Base-by-base conservation (phyloP, 2,113 vertebrate species). In the Pedetes capensis region DNA sequence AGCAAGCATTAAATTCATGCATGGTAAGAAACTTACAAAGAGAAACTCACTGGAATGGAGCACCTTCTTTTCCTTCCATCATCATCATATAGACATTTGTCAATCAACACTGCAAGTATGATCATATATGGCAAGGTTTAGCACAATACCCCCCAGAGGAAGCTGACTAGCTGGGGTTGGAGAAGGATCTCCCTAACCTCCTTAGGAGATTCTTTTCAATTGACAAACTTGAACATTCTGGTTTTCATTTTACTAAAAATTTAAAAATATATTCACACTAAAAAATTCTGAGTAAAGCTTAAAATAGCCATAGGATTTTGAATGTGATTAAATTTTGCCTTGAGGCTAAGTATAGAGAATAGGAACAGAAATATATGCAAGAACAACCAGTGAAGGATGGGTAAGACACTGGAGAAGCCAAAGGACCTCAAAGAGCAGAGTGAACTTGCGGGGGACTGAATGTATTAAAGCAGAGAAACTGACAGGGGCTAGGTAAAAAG, bases 281-380 rank as follows among this genome's bases (percentile, higher is more conserved):
- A 81, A 75, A 92, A 87, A 32, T 51, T 86, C 75, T 94, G 39
- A 34, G 47, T 16, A 92, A 87, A 79, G 37, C 37, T 93, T 59
- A 57, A 84, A 87, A 53, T 64, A n/a, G 32, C 18, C 37, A 44
- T 44, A 49, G n/a, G 42, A 14, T 49, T 88, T 86, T 29, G 3
- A 82, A 72, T n/a, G 64, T 66, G 47, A 91, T 32, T 85, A 57
- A 84, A 76, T 53, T 91, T 81, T 81, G 64, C 29, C 79, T 68
- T 64, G 39, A 71, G 49, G 51, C 69, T 76, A 51, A 87, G 4
- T 23, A 49, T 5, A 17, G 29, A 78, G 29, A 53, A 61, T 78
- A 51, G n/a, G 8, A 79, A 84, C 69, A 18, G 68, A 87, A 75
- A 64, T 89, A 68, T 42, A 57, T 5, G 22, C 17, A 63, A 85